Percentiles rank a stretch among this genome's conserved stretches.
phyloP scores from a whole-genome alignment of 2,113 vertebrate genomes.

The Dendrocopos noguchii region DNA sequence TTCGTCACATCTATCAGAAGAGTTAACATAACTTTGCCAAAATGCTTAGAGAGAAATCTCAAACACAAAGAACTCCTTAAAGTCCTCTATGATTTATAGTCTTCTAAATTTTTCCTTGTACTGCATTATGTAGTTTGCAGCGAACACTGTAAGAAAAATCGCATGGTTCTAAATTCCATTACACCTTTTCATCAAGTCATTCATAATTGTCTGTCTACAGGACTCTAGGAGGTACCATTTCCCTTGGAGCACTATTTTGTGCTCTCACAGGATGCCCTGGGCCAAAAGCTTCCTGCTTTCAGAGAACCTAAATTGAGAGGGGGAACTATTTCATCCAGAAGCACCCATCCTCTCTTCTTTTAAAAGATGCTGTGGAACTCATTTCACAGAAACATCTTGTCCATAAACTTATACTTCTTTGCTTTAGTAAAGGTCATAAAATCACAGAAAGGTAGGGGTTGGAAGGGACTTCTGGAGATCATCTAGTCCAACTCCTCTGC shows the following conservation, averaged over 20 bases:
- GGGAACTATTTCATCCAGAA: neutral
- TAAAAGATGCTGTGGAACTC: neutral
- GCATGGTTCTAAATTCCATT: conserved; percentile 53
- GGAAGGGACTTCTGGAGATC: too few species aligned
- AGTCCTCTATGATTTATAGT: conserved; percentile 53
- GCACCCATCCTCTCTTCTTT: neutral
- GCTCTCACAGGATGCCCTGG: neutral
- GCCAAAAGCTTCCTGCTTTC: neutral
- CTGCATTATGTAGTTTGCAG: neutral
- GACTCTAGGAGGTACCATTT: neutral
- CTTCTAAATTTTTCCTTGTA: conserved; percentile 8
- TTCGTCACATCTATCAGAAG: conserved; percentile 12
- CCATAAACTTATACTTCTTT: neutral
- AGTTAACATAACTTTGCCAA: conserved; percentile 32
- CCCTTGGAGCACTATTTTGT: neutral
- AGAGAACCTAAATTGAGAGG: neutral
- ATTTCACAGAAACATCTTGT: neutral
- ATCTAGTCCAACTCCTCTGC: too few species aligned
- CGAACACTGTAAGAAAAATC: conserved; percentile 13
- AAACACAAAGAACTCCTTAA: conserved; percentile 4
- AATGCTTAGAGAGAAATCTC: neutral
- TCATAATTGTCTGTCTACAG: conserved; percentile 39
- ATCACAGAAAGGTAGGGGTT: too few species aligned
- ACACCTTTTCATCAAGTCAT: conserved; percentile 38
- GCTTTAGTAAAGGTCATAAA: neutral